These are phyloP conservation scores for Rhadinocentrus ornatus DNA, from an alignment of 2,797 vertebrate genomes.

Conservation along the genomic window DNA sequence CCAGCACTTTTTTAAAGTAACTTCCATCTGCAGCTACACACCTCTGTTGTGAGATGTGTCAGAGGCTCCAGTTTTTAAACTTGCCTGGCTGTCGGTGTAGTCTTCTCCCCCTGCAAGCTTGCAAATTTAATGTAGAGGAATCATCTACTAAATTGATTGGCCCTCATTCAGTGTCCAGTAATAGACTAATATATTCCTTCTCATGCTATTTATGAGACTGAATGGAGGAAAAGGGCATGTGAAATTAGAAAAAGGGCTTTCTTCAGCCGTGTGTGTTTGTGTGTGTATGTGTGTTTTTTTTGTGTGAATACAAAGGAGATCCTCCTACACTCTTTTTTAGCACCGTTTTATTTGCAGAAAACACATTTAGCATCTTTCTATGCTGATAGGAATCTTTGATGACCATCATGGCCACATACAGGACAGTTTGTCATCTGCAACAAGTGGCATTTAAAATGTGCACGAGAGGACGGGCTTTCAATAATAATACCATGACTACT, in stretches of 20 bases:
- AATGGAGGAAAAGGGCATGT: slow-evolving; percentile 61
- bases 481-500: no score
- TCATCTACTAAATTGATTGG: slow-evolving; percentile 64
- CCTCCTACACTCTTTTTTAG: slow-evolving; percentile 52
- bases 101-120: slow-evolving; percentile 3
- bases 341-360: slow-evolving; percentile 49
- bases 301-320: slow-evolving; percentile 38
- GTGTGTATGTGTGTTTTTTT: slow-evolving; percentile 23
- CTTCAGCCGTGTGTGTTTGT: slow-evolving; percentile 6
- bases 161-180: slow-evolving; percentile 56
- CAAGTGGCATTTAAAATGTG: background rate
- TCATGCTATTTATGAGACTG: slow-evolving; percentile 65
- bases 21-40: slow-evolving; percentile 16
- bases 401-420: slow-evolving; percentile 18
- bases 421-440: background rate
- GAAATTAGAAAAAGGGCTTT: slow-evolving; percentile 58
- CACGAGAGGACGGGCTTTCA: background rate
- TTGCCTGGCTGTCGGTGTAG: slow-evolving; percentile 10
- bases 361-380: slow-evolving; percentile 38
- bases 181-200: slow-evolving; percentile 62
- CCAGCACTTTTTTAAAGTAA: slow-evolving; percentile 38
- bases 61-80: slow-evolving; percentile 17
- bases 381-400: slow-evolving; percentile 22
- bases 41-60: slow-evolving; percentile 24
- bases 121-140: slow-evolving; percentile 34